Evolutionary conservation across 2,888 invertebrate genomes (phyloP).

Genomic region (Philaethria dido): DNA sequence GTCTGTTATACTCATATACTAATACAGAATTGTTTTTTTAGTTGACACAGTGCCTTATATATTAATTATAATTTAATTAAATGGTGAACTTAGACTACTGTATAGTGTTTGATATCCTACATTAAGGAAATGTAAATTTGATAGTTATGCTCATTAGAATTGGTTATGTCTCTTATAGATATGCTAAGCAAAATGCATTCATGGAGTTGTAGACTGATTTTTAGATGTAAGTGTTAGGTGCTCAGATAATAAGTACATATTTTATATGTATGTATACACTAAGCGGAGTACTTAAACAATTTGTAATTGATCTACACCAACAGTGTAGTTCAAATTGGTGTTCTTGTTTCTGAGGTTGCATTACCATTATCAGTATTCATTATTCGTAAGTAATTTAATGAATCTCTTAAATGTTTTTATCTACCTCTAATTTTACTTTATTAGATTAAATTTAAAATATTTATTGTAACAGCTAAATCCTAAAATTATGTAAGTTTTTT

Average conservation of each 20-base stretch:
- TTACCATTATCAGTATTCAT: conserved; percentile 80
- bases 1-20: background rate
- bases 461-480: conserved; percentile 69
- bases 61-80: conserved; percentile 20
- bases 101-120: background rate
- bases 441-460: conserved; percentile 64
- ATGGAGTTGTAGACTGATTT: conserved; percentile 80
- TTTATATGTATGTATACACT: conserved; percentile 32
- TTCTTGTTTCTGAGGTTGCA: conserved; percentile 52
- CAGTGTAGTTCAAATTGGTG: conserved; percentile 25
- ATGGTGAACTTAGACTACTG: background rate
- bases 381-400: conserved; percentile 67
- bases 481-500: conserved; percentile 62
- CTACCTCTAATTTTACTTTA: conserved; percentile 80
- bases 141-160: conserved; percentile 47
- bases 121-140: conserved; percentile 12
- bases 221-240: conserved; percentile 76
- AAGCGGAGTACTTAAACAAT: conserved; percentile 40
- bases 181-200: conserved; percentile 60
- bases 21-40: conserved; percentile 1
- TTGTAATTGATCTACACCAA: conserved; percentile 27
- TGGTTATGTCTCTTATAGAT: conserved; percentile 35
- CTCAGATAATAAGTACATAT: conserved; percentile 49
- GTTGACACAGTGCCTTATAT: conserved; percentile 39
- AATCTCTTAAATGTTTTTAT: conserved; percentile 76